phyloP scores from a whole-genome alignment of 2,888 invertebrate genomes.

The Vanessa cardui region DNA sequence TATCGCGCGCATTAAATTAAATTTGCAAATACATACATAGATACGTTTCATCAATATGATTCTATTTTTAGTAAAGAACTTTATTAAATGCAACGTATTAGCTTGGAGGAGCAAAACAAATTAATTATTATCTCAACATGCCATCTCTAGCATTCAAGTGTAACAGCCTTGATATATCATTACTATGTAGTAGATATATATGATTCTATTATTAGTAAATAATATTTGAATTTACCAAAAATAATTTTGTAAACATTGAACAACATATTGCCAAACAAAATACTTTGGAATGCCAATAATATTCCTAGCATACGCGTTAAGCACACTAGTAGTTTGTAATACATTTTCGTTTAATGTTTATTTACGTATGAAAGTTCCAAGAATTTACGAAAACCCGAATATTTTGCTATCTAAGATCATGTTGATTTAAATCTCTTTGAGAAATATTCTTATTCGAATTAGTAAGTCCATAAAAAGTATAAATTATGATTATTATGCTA shows the following conservation, averaged over 20 bases:
- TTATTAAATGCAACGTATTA: slow-evolving; percentile 11
- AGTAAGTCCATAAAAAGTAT: no score
- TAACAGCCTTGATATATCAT: slow-evolving; percentile 55
- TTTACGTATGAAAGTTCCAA: neutral
- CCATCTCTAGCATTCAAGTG: slow-evolving; percentile 43
- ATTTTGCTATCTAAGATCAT: neutral
- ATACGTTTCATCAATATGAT: neutral
- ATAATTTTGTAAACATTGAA: neutral
- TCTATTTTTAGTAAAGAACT: slow-evolving; percentile 1
- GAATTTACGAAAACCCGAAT: neutral
- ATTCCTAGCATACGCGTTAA: neutral
- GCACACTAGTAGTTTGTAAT: slow-evolving; percentile 2
- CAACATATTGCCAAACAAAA: neutral
- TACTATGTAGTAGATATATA: slow-evolving; percentile 26
- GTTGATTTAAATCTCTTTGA: neutral
- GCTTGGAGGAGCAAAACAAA: slow-evolving; percentile 50
- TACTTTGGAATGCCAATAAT: neutral
- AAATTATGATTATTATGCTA: no score
- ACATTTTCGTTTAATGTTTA: slow-evolving; percentile 7
- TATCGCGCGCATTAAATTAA: no score
- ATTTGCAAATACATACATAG: no score
- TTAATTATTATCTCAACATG: slow-evolving; percentile 47
- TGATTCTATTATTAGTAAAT: neutral
- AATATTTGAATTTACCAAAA: neutral
- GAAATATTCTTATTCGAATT: neutral